phyloP scores from a whole-genome alignment of 2,113 vertebrate species.

The Synodontis membranacea region DNA sequence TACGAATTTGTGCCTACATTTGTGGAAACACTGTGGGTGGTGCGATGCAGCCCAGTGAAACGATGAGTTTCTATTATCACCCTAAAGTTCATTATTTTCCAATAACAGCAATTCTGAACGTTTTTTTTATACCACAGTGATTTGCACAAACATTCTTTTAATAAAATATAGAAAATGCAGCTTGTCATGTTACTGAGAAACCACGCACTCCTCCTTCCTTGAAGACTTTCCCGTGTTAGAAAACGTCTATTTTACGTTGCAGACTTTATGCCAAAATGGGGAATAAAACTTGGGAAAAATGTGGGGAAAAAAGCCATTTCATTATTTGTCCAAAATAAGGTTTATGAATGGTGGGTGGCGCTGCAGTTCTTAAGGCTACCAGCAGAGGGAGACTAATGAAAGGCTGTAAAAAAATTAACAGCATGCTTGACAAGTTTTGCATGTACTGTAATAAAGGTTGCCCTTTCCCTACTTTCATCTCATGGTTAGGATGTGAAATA shows the following conservation, averaged over 20 bases:
- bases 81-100: background rate
- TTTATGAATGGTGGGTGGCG: background rate
- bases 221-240: background rate
- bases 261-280: no score
- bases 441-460: conserved; percentile 11
- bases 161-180: background rate
- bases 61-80: background rate
- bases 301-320: background rate
- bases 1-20: background rate
- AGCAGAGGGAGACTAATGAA: conserved; percentile 20
- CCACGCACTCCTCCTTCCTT: background rate
- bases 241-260: background rate
- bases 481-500: conserved; percentile 24
- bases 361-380: conserved; percentile 3
- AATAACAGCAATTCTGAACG: background rate
- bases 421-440: background rate
- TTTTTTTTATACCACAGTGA: background rate
- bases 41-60: background rate
- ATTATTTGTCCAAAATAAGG: background rate
- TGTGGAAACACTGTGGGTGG: background rate
- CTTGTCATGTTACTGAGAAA: background rate
- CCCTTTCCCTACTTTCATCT: conserved; percentile 28
- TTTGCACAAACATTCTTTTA: background rate
- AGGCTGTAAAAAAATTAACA: background rate
- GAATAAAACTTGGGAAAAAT: no score